These are phyloP conservation scores for Drosophila testacea DNA, from an alignment of 2,888 invertebrate species.

Conservation along the genomic window DNA sequence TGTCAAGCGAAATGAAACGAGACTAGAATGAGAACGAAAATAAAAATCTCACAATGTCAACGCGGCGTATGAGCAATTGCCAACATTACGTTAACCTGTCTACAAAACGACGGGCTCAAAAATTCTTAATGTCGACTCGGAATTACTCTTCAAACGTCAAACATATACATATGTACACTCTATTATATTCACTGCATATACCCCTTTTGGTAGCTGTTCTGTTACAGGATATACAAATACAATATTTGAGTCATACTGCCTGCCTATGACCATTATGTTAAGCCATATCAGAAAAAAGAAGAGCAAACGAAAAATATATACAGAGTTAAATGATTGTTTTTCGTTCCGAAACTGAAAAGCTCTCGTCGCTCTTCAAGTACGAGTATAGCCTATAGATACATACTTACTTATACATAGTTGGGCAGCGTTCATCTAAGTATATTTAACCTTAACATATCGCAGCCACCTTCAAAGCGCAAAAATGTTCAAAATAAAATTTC, in stretches of 20 bases:
- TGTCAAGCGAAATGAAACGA: slow-evolving; percentile 58
- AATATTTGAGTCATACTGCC: slow-evolving; percentile 62
- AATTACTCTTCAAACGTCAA: background rate
- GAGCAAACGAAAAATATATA: slow-evolving; percentile 13
- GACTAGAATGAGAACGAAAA: slow-evolving; percentile 33
- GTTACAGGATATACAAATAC: slow-evolving; percentile 19
- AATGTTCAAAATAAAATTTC: slow-evolving; percentile 68
- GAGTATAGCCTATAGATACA: slow-evolving; percentile 40
- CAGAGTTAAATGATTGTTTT: slow-evolving; percentile 51
- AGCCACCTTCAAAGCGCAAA: slow-evolving; percentile 71
- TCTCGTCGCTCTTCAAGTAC: slow-evolving; percentile 38
- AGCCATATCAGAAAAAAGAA: slow-evolving; percentile 16
- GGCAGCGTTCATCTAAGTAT: slow-evolving; percentile 50
- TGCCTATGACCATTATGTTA: slow-evolving; percentile 30
- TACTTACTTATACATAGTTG: slow-evolving; percentile 39
- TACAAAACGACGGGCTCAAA: background rate
- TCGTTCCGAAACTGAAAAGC: slow-evolving; percentile 57
- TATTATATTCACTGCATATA: background rate
- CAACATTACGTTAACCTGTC: slow-evolving; percentile 28
- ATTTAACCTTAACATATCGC: slow-evolving; percentile 80
- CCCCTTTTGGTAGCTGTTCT: background rate
- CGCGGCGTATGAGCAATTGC: slow-evolving; percentile 63
- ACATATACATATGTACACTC: background rate
- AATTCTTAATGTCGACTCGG: background rate
- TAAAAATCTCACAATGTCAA: slow-evolving; percentile 61